phyloP scores from a whole-genome alignment of 1,140 invertebrate species.

The Bombus picipes region DNA sequence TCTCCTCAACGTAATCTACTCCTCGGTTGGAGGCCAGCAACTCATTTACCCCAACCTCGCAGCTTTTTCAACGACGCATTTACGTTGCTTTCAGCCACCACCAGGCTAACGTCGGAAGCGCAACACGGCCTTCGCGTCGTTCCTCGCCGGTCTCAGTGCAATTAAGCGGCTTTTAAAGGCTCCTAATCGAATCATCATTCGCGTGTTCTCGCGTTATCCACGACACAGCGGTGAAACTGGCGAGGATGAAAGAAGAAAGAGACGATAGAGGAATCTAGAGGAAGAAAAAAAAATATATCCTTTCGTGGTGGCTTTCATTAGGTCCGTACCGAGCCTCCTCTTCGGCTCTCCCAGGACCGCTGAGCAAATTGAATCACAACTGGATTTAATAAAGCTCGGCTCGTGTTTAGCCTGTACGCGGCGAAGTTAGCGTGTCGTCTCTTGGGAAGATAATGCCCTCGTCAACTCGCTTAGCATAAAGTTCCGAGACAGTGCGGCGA shows the following conservation, averaged over 20 bases:
- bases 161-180: conserved; percentile 27
- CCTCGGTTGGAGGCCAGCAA: neutral
- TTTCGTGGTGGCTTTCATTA: conserved; percentile 23
- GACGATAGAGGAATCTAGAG: neutral
- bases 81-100: conserved; percentile 10
- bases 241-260: neutral
- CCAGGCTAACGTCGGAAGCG: neutral
- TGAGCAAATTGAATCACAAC: conserved; percentile 51
- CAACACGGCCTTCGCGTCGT: neutral
- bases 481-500: neutral
- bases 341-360: neutral
- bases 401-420: conserved; percentile 52
- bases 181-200: conserved; percentile 41
- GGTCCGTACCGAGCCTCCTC: neutral
- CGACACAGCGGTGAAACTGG: neutral
- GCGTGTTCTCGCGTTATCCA: neutral
- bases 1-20: neutral
- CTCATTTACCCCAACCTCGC: conserved; percentile 1
- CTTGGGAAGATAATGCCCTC: conserved; percentile 35
- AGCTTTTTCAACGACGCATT: conserved; percentile 25
- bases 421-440: conserved; percentile 36
- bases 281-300: neutral
- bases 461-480: conserved; percentile 39
- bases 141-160: neutral
- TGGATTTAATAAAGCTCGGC: conserved; percentile 60